Conservation (phyloP, 1,140 invertebrate species). For the Sarcophaga peregrina region DNA sequence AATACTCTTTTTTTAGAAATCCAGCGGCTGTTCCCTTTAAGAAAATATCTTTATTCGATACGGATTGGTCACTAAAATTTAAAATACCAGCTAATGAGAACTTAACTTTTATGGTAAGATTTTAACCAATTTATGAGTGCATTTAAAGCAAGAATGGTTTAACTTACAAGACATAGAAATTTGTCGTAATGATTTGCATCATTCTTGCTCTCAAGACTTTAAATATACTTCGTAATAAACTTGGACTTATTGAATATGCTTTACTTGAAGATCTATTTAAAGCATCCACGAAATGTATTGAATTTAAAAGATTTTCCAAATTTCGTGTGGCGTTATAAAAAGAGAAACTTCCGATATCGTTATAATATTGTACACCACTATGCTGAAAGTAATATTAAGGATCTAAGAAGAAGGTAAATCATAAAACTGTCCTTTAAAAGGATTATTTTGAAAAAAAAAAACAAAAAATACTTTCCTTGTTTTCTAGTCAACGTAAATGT, state of each 20-base stretch:
- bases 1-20: slow-evolving; percentile 5
- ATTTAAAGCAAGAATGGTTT: too few relatives aligned
- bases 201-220: too few relatives aligned
- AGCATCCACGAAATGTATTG: background rate
- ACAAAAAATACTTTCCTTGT: background rate
- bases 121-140: too few relatives aligned
- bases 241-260: background rate
- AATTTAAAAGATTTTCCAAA: slow-evolving; percentile 14
- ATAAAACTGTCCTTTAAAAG: background rate
- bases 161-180: too few relatives aligned
- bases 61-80: background rate
- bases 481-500: slow-evolving; percentile 15
- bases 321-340: background rate
- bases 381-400: background rate
- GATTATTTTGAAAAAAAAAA: background rate
- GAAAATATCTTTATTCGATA: background rate
- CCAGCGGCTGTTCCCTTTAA: background rate
- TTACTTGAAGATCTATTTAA: slow-evolving; percentile 12
- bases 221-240: background rate
- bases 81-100: background rate
- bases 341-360: background rate
- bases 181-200: too few relatives aligned
- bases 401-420: background rate
- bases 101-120: background rate
- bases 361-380: background rate